These are phyloP conservation scores for Bryconaethiops microstoma DNA, from an alignment of 2,797 vertebrate genomes.

Conservation along the genomic window DNA sequence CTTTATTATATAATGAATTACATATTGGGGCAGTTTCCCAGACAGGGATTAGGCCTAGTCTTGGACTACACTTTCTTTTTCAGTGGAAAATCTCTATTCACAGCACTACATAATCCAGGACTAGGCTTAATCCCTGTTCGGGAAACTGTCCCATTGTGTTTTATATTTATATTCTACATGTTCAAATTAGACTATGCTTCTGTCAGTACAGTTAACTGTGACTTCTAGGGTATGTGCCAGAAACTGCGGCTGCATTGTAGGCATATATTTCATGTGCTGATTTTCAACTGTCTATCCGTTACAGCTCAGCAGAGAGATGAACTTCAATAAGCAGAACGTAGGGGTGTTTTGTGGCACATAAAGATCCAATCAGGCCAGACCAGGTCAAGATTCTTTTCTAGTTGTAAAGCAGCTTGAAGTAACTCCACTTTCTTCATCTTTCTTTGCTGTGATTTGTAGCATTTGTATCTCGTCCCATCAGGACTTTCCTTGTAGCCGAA, in stretches of 20 bases:
- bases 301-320: neutral
- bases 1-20: neutral
- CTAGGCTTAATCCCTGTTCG: no score
- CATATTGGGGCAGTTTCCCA: no score
- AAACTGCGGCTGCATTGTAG: no score
- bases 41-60: no score
- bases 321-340: neutral
- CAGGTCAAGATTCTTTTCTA: neutral
- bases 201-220: no score
- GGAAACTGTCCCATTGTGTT: no score
- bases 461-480: neutral
- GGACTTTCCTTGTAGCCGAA: constrained; percentile 12
- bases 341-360: neutral
- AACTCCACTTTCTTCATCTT: neutral
- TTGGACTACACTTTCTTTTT: no score
- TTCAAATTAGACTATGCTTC: no score
- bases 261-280: neutral
- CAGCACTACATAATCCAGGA: no score
- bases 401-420: neutral
- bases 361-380: neutral
- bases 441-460: constrained; percentile 6
- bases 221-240: no score
- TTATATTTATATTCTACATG: no score
- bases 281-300: neutral
- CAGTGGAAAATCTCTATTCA: no score